Conservation (phyloP, 2,888 invertebrate genomes). For the Eilema griseolum region DNA sequence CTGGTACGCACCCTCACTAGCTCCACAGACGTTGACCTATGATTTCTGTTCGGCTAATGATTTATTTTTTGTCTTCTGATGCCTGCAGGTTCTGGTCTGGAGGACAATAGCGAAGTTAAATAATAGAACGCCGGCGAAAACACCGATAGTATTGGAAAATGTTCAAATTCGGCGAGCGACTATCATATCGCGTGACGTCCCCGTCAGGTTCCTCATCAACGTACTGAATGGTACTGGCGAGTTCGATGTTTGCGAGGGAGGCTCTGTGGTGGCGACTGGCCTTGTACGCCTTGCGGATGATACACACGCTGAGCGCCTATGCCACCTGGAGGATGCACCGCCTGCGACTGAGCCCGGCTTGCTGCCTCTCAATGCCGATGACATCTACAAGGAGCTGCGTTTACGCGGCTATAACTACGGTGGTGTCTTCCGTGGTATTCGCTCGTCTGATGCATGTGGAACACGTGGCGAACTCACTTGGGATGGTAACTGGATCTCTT, state of each 20-base stretch:
- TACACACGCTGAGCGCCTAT: constrained; percentile 88
- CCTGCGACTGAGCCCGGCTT: constrained; percentile 61
- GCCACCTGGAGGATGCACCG: constrained; percentile 66
- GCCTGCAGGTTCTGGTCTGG: constrained; percentile 91
- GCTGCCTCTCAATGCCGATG: constrained; percentile 88
- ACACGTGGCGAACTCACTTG: constrained; percentile 92
- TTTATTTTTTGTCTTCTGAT: background rate
- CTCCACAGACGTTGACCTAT: too few relatives aligned
- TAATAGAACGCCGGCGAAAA: constrained; percentile 91
- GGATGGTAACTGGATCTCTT: constrained; percentile 97
- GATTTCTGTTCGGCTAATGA: too few relatives aligned
- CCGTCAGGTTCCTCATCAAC: constrained; percentile 93
- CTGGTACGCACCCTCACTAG: constrained; percentile 82
- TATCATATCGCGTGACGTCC: constrained; percentile 94
- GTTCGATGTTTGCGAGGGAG: constrained; percentile 96
- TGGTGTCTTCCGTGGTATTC: constrained; percentile 94
- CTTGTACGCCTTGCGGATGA: constrained; percentile 89
- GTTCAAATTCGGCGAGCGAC: constrained; percentile 97
- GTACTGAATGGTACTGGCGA: constrained; percentile 93
- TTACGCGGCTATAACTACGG: constrained; percentile 95
- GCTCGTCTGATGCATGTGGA: constrained; percentile 90
- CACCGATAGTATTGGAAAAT: constrained; percentile 95
- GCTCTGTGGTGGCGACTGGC: constrained; percentile 94
- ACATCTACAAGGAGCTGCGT: constrained; percentile 94
- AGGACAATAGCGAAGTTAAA: constrained; percentile 93